Evolutionary conservation across 2,888 invertebrate species (phyloP).

Genomic region (Galerucella calmariensis): DNA sequence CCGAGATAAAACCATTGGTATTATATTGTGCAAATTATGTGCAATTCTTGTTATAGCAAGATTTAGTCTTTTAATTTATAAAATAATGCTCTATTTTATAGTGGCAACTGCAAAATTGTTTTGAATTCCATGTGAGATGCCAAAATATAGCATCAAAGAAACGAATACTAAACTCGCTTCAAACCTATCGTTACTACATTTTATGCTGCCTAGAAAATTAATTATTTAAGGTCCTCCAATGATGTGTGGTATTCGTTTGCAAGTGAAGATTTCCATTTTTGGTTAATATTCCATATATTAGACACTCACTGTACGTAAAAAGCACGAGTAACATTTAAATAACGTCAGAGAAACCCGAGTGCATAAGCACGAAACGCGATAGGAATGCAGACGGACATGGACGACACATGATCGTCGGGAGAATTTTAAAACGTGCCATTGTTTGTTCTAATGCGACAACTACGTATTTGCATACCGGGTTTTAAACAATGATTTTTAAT

Average conservation of each 20-base stretch:
- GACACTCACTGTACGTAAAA: constrained; percentile 3
- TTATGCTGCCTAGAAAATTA: too few species aligned
- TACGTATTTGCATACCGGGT: constrained; percentile 35
- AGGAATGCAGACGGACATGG: constrained; percentile 36
- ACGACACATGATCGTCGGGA: constrained; percentile 33
- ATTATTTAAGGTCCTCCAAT: neutral
- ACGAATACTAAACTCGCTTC: too few species aligned
- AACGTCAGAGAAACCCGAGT: constrained; percentile 16
- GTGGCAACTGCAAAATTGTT: too few species aligned
- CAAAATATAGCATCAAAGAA: too few species aligned
- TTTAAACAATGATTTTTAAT: constrained; percentile 11
- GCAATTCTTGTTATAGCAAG: too few species aligned
- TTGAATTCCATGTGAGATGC: too few species aligned
- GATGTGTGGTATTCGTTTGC: neutral
- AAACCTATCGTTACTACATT: too few species aligned
- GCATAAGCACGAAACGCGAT: constrained; percentile 32
- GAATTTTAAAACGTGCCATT: constrained; percentile 38
- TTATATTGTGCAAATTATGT: too few species aligned
- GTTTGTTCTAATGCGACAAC: constrained; percentile 37
- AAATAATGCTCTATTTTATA: too few species aligned
- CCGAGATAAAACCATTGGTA: too few species aligned
- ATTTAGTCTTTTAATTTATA: too few species aligned
- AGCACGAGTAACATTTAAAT: constrained; percentile 20
- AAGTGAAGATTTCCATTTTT: neutral
- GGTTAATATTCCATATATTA: neutral